Evolutionary conservation across 37 sponge, comb jelly and placozoan species (phyloP).

Genomic region (Theonella swinhoei): DNA sequence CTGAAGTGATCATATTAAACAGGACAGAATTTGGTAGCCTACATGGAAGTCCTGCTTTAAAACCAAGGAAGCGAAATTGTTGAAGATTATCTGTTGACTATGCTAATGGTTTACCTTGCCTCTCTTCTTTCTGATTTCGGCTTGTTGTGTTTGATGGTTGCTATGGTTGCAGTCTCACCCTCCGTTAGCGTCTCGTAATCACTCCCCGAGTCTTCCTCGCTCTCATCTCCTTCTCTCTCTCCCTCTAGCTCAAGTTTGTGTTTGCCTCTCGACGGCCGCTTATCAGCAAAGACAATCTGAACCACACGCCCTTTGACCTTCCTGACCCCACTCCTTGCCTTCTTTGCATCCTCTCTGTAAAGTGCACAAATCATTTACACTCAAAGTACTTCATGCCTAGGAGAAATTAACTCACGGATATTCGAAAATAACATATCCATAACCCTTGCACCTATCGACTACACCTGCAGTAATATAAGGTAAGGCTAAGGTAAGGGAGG

Average conservation of each 20-base stretch:
- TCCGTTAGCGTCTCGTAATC: constrained; percentile 53
- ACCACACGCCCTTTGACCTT: constrained; percentile 54
- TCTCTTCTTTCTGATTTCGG: constrained; percentile 17
- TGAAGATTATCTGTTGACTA: no score
- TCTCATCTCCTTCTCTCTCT: background rate
- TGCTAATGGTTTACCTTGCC: constrained; percentile 12
- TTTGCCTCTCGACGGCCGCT: background rate
- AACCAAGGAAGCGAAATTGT: no score
- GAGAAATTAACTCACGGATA: constrained; percentile 41
- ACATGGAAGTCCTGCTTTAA: no score
- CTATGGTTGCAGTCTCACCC: no score
- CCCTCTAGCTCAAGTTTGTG: background rate
- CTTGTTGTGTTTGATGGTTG: background rate
- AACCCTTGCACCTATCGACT: constrained; percentile 57
- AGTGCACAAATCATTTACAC: background rate
- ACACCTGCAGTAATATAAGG: constrained; percentile 19
- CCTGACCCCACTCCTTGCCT: constrained; percentile 46
- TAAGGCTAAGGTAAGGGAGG: no score
- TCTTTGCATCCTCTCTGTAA: constrained; percentile 70
- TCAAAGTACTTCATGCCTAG: no score
- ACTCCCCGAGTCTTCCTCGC: constrained; percentile 20
- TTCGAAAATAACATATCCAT: constrained; percentile 61
- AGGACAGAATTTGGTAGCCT: no score
- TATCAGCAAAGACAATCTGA: constrained; percentile 24
- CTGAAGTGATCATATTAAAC: background rate